Evolutionary conservation across 2,888 invertebrate species (phyloP), one percentile per base, ranked within the genome.

Genomic region (Drosophila siamana): DNA sequence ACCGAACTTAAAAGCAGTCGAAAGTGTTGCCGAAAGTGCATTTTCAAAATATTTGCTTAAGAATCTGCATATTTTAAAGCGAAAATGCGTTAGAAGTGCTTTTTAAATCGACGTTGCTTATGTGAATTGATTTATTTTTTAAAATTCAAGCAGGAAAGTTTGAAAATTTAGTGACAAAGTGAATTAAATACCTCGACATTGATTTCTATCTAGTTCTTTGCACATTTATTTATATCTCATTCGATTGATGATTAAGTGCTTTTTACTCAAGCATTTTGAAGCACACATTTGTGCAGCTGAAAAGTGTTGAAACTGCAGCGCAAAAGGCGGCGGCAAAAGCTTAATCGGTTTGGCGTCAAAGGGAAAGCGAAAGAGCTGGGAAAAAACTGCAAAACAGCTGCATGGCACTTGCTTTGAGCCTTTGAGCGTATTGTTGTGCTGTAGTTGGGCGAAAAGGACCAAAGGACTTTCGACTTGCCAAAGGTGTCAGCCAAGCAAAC

Each of bases 401-500:
- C 16, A 52, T 63, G 46, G 40, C 81, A 86, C 87, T 83, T 78
- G 81, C 87, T 83, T 83, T 83, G 83, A 78, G 63, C 68, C 87
- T 79, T 80, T 68, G 61, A 56, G 64, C 55, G 57, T 46, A 33
- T 36, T 61, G 62, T 43, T 38, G 24, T 11, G 9, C 15, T 38
- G 50, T 24, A 9, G 36, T 41, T 48, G 57, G 19, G 9, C 26
- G 40, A 41, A 82, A 73, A 67, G 73, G 63, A 24, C 70, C 69
- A 82, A 73, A 67, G 73, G 63, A 24, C 70, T 70, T 54, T 44
- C 56, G 68, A 43, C 62, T 46, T 63, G 55, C 60, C 64, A 81
- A 81, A 78, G 87, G 78, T 83, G 82, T 78, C 67, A 86, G 73
- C 70, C 67, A 81, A 78, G 86, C 84, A 86, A 78, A 86, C 74